A percentile compares a stretch with the other conserved stretches of the same genome.
Conservation (phyloP, 2,113 vertebrate species). For the Terrapene triunguis region DNA sequence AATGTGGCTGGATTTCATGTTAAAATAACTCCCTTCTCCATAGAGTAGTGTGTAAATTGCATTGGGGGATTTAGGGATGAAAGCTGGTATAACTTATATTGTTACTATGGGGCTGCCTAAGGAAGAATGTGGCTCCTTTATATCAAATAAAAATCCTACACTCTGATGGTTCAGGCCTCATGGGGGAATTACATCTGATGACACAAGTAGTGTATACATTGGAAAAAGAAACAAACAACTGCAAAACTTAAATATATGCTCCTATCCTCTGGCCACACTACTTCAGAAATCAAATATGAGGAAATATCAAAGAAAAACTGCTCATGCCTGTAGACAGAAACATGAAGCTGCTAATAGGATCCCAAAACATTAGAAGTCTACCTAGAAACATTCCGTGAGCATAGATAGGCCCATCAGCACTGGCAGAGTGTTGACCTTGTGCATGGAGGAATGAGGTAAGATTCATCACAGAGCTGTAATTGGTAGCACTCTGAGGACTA, state of each 20-base stretch:
- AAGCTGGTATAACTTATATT: not conserved
- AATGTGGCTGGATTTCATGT: conserved; percentile 5
- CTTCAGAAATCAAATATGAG: not conserved
- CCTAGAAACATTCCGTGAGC: not conserved
- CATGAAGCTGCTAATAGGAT: not conserved
- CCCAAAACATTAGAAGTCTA: not conserved
- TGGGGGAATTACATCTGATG: not conserved
- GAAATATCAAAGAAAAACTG: not conserved
- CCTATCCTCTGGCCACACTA: not conserved
- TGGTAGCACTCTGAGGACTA: not conserved
- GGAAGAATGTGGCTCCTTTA: not conserved
- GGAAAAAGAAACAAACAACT: not conserved
- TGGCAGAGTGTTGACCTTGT: not conserved
- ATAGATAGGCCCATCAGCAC: not conserved
- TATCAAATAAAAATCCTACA: not conserved
- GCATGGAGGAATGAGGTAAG: not conserved
- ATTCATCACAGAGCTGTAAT: not conserved
- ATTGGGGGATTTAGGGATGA: not conserved
- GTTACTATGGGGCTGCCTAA: not conserved
- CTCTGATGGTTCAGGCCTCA: conserved; percentile 35
- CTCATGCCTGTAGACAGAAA: not conserved
- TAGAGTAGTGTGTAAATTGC: not conserved
- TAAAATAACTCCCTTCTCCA: not conserved
- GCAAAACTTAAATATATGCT: not conserved
- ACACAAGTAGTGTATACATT: not conserved